phyloP scores from a whole-genome alignment of 2,113 vertebrate genomes.

The Gadus chalcogrammus region DNA sequence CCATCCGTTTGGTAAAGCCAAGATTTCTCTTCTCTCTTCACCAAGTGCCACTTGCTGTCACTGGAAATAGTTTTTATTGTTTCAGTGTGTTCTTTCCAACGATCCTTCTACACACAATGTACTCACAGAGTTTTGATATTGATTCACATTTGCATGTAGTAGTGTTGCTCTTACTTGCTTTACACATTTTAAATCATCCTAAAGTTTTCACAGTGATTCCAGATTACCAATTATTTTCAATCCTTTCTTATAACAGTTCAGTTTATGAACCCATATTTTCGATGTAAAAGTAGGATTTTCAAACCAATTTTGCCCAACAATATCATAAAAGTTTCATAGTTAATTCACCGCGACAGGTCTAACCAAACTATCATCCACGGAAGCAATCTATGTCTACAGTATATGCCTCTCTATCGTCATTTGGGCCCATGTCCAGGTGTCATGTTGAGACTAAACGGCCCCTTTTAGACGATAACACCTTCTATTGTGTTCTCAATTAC shows the following conservation, averaged over 20 bases:
- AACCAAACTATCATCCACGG: too few relatives aligned
- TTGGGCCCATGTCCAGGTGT: constrained; percentile 27
- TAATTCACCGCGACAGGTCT: too few relatives aligned
- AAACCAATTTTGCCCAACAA: background rate
- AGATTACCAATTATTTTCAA: too few relatives aligned
- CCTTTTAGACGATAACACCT: constrained; percentile 25
- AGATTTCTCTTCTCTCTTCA: constrained; percentile 57
- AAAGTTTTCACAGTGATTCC: background rate
- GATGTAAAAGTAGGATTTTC: background rate
- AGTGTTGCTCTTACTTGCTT: constrained; percentile 38
- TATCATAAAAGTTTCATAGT: too few relatives aligned
- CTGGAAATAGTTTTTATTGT: constrained; percentile 55
- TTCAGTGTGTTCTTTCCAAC: background rate
- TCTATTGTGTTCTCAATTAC: constrained; percentile 52
- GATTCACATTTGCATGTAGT: constrained; percentile 51
- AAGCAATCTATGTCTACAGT: background rate
- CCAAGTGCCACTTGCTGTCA: constrained; percentile 61
- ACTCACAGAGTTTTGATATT: constrained; percentile 67
- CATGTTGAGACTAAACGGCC: constrained; percentile 29
- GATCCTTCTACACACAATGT: constrained; percentile 24
- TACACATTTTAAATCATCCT: constrained; percentile 52
- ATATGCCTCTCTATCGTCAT: background rate
- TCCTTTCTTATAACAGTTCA: too few relatives aligned
- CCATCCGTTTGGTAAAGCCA: constrained; percentile 68
- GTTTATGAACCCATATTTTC: too few relatives aligned